Percentiles rank a stretch among this genome's conserved stretches.
These are phyloP conservation scores for Aspidiotus rigidus DNA, from an alignment of 2,888 invertebrate genomes.

Conservation along the genomic window DNA sequence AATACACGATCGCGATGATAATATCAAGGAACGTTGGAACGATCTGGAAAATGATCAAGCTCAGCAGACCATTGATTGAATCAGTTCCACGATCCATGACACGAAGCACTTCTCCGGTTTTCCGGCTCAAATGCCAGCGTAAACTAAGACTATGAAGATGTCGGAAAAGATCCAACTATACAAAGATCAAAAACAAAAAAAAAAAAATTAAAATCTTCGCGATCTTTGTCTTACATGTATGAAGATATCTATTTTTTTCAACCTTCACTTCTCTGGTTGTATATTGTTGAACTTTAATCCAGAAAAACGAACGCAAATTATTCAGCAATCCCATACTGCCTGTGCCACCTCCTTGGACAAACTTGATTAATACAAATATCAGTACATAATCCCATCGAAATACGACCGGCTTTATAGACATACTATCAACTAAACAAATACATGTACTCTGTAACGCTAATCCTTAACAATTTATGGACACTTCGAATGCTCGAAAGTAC, in stretches of 20 bases:
- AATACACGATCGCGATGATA: slow-evolving; percentile 79
- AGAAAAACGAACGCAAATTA: slow-evolving; percentile 80
- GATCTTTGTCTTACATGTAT: neutral
- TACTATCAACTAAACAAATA: slow-evolving; percentile 60
- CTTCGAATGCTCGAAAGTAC: slow-evolving; percentile 38
- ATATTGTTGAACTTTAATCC: slow-evolving; percentile 93
- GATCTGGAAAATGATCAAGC: slow-evolving; percentile 86
- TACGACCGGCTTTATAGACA: slow-evolving; percentile 50
- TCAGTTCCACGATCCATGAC: slow-evolving; percentile 97
- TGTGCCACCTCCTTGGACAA: slow-evolving; percentile 89
- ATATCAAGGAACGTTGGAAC: slow-evolving; percentile 88
- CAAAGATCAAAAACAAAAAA: slow-evolving; percentile 37
- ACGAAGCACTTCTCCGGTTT: slow-evolving; percentile 92
- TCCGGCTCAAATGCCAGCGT: slow-evolving; percentile 87
- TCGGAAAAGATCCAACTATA: slow-evolving; percentile 66
- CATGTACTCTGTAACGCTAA: too few relatives aligned
- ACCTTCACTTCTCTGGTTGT: slow-evolving; percentile 86
- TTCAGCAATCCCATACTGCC: slow-evolving; percentile 88
- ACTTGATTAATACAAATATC: slow-evolving; percentile 77
- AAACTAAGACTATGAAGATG: slow-evolving; percentile 86
- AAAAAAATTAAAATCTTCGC: neutral
- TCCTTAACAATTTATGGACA: too few relatives aligned
- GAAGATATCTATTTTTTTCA: slow-evolving; percentile 34
- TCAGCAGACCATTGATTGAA: slow-evolving; percentile 87
- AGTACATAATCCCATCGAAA: slow-evolving; percentile 87